These are phyloP conservation scores for Epirrhoe alternata DNA, from an alignment of 2,888 invertebrate species.

Conservation along the genomic window DNA sequence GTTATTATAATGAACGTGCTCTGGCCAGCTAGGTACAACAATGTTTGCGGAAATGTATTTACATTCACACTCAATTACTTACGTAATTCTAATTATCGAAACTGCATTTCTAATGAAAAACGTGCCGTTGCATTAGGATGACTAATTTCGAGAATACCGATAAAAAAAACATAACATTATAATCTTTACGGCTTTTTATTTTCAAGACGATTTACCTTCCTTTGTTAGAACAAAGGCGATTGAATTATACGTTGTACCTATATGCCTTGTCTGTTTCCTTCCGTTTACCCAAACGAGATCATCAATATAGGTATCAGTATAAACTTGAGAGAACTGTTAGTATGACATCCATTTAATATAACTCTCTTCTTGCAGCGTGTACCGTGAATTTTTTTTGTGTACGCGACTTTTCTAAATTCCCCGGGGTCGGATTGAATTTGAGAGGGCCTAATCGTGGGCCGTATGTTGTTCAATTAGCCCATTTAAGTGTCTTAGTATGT, in stretches of 20 bases:
- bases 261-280: conserved; percentile 31
- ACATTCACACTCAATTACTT: conserved; percentile 4
- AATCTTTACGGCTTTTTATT: conserved; percentile 19
- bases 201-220: conserved; percentile 18
- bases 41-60: conserved; percentile 1
- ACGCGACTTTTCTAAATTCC: no score
- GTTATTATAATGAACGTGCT: neutral
- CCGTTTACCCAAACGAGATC: conserved; percentile 56
- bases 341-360: neutral
- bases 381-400: no score
- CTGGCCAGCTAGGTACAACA: neutral
- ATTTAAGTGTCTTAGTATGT: no score
- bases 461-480: no score
- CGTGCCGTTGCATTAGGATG: conserved; percentile 19
- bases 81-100: conserved; percentile 6
- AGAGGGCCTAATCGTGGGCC: no score
- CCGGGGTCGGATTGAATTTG: no score
- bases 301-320: neutral
- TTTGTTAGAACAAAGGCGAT: conserved; percentile 40
- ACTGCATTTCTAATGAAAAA: conserved; percentile 21
- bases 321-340: neutral
- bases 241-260: conserved; percentile 34
- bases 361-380: no score
- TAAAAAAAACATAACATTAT: conserved; percentile 28
- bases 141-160: conserved; percentile 21